Conservation (phyloP, 2,888 invertebrate genomes). For the Drosophila meridionalis region DNA sequence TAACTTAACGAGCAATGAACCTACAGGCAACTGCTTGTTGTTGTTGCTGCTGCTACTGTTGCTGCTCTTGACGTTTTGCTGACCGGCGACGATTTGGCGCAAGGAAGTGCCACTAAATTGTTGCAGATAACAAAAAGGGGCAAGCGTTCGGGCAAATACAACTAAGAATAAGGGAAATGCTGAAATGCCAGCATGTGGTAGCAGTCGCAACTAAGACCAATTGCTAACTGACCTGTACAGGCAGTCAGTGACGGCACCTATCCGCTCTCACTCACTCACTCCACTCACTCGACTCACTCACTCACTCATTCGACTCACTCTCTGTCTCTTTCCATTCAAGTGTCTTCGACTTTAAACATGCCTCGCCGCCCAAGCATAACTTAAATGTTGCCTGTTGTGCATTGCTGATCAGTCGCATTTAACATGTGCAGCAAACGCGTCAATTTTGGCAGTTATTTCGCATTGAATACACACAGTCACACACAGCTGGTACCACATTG, state of each 20-base stretch:
- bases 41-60: conserved; percentile 33
- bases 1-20: conserved; percentile 84
- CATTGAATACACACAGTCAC: conserved; percentile 39
- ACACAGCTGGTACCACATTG: conserved; percentile 58
- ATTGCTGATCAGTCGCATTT: conserved; percentile 61
- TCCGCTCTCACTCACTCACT: background rate
- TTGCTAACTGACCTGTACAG: conserved; percentile 42
- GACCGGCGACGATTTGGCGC: conserved; percentile 73
- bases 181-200: conserved; percentile 64
- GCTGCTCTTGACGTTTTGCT: conserved; percentile 55
- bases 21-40: conserved; percentile 40
- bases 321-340: background rate
- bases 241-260: background rate
- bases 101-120: conserved; percentile 79
- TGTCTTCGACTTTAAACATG: conserved; percentile 6
- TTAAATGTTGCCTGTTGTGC: conserved; percentile 51
- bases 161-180: conserved; percentile 13
- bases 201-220: conserved; percentile 26
- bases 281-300: background rate
- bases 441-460: conserved; percentile 67
- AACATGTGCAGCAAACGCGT: conserved; percentile 66
- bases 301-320: no score
- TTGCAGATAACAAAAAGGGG: conserved; percentile 65
- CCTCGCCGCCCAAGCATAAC: conserved; percentile 46
- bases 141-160: conserved; percentile 17